Evolutionary conservation across 2,888 invertebrate species (phyloP).

Genomic region (Cryptocephalus moraei): DNA sequence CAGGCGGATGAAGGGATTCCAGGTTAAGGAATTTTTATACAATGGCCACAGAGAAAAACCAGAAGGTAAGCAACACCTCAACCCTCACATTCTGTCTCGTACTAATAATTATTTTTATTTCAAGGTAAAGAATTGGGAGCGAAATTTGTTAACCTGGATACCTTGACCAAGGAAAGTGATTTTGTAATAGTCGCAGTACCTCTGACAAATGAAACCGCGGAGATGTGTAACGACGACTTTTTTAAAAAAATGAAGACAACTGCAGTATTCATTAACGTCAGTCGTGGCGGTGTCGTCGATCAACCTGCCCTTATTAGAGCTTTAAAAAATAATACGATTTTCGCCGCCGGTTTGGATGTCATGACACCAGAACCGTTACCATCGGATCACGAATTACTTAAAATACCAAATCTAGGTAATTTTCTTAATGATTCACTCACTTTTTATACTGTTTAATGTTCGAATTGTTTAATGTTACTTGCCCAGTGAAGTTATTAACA

Average conservation of each 20-base stretch:
- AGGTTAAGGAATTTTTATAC: slow-evolving; percentile 62
- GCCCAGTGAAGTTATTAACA: not conserved
- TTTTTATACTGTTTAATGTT: too few relatives aligned
- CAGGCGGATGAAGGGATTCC: slow-evolving; percentile 61
- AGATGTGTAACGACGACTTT: slow-evolving; percentile 56
- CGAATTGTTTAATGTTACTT: too few relatives aligned
- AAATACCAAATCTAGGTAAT: slow-evolving; percentile 70
- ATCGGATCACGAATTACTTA: slow-evolving; percentile 63
- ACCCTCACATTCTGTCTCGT: too few relatives aligned
- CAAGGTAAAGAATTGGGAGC: slow-evolving; percentile 46
- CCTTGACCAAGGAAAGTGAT: slow-evolving; percentile 60
- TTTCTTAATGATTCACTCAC: not conserved
- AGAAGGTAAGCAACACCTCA: slow-evolving; percentile 38
- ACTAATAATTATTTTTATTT: slow-evolving; percentile 1
- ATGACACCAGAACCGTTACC: slow-evolving; percentile 86
- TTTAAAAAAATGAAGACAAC: slow-evolving; percentile 68
- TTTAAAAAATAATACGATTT: slow-evolving; percentile 61
- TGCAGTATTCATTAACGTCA: slow-evolving; percentile 67
- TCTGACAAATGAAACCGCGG: slow-evolving; percentile 55
- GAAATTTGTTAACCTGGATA: slow-evolving; percentile 54
- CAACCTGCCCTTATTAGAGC: slow-evolving; percentile 75
- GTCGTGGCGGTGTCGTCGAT: slow-evolving; percentile 66
- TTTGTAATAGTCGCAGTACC: slow-evolving; percentile 63
- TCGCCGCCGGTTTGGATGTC: slow-evolving; percentile 86
- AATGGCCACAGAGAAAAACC: slow-evolving; percentile 57